Percentiles rank a stretch among this genome's conserved stretches.
Conservation (phyloP, 2,888 invertebrate species). For the Pasiphila rectangulata region DNA sequence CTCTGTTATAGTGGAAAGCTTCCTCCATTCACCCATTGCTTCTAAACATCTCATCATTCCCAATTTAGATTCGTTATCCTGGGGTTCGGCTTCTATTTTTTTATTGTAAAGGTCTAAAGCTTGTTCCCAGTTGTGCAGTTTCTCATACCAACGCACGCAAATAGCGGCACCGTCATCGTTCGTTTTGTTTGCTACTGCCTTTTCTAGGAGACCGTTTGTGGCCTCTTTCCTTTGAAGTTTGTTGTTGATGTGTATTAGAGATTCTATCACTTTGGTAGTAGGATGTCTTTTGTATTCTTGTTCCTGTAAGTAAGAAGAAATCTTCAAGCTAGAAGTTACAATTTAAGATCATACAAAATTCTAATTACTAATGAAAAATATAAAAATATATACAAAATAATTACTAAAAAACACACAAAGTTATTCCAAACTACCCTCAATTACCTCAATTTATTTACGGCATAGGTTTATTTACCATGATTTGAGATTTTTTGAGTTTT, state of each 20-base stretch:
- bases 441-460: too few relatives aligned
- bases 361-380: too few relatives aligned
- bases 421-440: too few relatives aligned
- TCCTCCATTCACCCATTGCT: constrained; percentile 98
- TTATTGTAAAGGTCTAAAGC: constrained; percentile 93
- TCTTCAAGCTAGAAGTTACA: too few relatives aligned
- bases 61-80: constrained; percentile 89
- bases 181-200: constrained; percentile 89
- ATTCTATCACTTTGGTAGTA: constrained; percentile 91
- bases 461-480: too few relatives aligned
- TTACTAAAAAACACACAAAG: too few relatives aligned
- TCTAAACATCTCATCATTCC: constrained; percentile 98
- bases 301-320: constrained; percentile 85
- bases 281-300: constrained; percentile 89
- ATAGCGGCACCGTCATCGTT: constrained; percentile 80
- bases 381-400: too few relatives aligned
- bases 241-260: constrained; percentile 97
- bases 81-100: constrained; percentile 84
- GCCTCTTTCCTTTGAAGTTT: constrained; percentile 99
- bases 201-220: constrained; percentile 94
- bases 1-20: constrained; percentile 90
- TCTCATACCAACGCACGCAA: constrained; percentile 97
- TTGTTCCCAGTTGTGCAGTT: constrained; percentile 98
- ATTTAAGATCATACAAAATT: too few relatives aligned
- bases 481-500: too few relatives aligned